These are phyloP conservation scores for Pomacea canaliculata DNA, from an alignment of 2,888 invertebrate species.

Conservation along the genomic window DNA sequence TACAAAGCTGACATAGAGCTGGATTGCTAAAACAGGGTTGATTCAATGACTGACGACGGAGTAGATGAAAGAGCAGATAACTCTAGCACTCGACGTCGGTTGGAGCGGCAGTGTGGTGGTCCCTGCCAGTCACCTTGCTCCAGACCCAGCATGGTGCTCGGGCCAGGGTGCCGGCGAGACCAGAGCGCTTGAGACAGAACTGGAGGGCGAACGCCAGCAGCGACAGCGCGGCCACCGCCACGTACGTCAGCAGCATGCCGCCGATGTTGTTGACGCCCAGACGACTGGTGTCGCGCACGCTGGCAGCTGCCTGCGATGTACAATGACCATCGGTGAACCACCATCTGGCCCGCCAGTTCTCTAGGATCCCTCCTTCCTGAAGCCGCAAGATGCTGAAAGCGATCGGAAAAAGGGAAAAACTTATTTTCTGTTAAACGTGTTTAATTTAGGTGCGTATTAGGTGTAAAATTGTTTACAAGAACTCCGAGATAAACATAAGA, in stretches of 20 bases:
- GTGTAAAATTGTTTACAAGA: no score
- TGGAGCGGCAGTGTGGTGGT: no score
- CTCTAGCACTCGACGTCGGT: no score
- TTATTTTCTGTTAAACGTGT: no score
- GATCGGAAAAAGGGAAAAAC: background rate
- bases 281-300: constrained; percentile 35
- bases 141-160: no score
- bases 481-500: no score
- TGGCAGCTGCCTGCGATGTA: background rate
- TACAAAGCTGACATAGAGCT: no score
- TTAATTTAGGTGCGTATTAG: no score
- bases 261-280: constrained; percentile 44
- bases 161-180: background rate
- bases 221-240: constrained; percentile 8
- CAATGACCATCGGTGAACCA: constrained; percentile 33
- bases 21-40: no score
- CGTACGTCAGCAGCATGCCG: constrained; percentile 44
- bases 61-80: no score
- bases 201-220: background rate
- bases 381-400: constrained; percentile 45
- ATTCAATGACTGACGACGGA: no score
- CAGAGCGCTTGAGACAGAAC: background rate
- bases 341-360: constrained; percentile 47
- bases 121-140: no score
- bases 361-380: constrained; percentile 50